Percentiles rank a stretch among this genome's conserved stretches.
Conservation (phyloP, 2,113 vertebrate species). For the Gnathonemus echidnorhynchus region DNA sequence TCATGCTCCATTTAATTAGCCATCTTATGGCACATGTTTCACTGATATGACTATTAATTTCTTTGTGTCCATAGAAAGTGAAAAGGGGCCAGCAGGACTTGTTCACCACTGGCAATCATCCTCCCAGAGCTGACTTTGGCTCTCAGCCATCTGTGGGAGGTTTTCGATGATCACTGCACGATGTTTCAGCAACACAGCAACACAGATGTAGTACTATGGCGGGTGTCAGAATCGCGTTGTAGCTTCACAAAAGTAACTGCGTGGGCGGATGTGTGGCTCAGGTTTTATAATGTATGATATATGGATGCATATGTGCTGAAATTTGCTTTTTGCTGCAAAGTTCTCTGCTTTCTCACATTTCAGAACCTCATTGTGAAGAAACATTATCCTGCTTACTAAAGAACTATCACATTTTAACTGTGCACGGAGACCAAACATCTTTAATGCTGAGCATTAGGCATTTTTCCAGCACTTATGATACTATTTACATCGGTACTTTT, state of each 20-base stretch:
- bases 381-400: neutral
- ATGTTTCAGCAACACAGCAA: slow-evolving; percentile 21
- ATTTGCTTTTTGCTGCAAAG: neutral
- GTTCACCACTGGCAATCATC: slow-evolving; percentile 9
- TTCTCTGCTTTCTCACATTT: neutral
- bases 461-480: neutral
- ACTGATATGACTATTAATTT: slow-evolving; percentile 4
- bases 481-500: neutral
- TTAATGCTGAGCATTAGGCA: neutral
- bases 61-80: slow-evolving; percentile 3
- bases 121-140: slow-evolving; percentile 15
- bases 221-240: slow-evolving; percentile 7
- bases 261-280: slow-evolving; percentile 5
- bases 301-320: slow-evolving; percentile 14
- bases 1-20: slow-evolving; percentile 5
- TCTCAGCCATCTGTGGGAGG: slow-evolving; percentile 19
- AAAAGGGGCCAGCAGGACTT: slow-evolving; percentile 10
- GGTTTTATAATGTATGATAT: slow-evolving; percentile 11
- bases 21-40: slow-evolving; percentile 4
- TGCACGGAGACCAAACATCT: too few species aligned
- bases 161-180: slow-evolving; percentile 17
- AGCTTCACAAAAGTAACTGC: slow-evolving; percentile 17
- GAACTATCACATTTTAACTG: neutral
- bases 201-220: slow-evolving; percentile 13
- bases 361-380: neutral